A percentile compares a stretch with the other conserved stretches of the same genome.
These are phyloP conservation scores for Chascanopsetta lugubris DNA, from an alignment of 2,113 vertebrate species.

Conservation along the genomic window DNA sequence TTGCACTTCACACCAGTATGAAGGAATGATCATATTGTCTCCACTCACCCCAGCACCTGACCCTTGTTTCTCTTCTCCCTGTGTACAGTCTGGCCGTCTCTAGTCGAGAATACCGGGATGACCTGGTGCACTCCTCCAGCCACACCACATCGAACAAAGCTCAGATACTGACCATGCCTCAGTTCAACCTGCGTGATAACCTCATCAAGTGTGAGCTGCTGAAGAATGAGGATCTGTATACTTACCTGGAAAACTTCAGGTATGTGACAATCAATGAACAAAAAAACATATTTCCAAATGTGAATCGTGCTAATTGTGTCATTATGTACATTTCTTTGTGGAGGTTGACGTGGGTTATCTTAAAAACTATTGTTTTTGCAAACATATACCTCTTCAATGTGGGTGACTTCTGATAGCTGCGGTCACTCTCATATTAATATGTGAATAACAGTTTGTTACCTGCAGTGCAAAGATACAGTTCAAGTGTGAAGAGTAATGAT, in stretches of 20 bases:
- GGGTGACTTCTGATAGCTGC: too few species aligned
- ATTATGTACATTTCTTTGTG: too few species aligned
- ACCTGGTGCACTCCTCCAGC: slow-evolving; percentile 83
- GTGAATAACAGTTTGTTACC: too few species aligned
- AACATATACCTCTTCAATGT: too few species aligned
- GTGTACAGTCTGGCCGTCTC: slow-evolving; percentile 78
- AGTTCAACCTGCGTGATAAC: slow-evolving; percentile 89
- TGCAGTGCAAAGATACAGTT: too few species aligned
- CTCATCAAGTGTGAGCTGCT: slow-evolving; percentile 88
- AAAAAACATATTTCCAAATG: too few species aligned
- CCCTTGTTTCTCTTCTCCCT: neutral
- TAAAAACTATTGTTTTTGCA: too few species aligned
- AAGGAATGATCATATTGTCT: neutral
- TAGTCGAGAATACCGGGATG: slow-evolving; percentile 80
- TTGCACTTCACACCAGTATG: slow-evolving; percentile 1
- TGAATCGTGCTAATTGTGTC: too few species aligned
- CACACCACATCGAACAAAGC: slow-evolving; percentile 83
- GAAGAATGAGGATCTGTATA: slow-evolving; percentile 90
- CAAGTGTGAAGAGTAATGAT: neutral
- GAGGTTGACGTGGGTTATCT: too few species aligned
- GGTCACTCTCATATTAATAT: too few species aligned
- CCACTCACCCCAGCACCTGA: neutral
- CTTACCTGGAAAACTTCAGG: slow-evolving; percentile 88
- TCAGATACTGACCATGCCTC: slow-evolving; percentile 86
- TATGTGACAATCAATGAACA: slow-evolving; percentile 46